Percentiles rank a stretch among this genome's conserved stretches.
phyloP scores from a whole-genome alignment of 1,140 invertebrate genomes.

The Drosophila repletoides region DNA sequence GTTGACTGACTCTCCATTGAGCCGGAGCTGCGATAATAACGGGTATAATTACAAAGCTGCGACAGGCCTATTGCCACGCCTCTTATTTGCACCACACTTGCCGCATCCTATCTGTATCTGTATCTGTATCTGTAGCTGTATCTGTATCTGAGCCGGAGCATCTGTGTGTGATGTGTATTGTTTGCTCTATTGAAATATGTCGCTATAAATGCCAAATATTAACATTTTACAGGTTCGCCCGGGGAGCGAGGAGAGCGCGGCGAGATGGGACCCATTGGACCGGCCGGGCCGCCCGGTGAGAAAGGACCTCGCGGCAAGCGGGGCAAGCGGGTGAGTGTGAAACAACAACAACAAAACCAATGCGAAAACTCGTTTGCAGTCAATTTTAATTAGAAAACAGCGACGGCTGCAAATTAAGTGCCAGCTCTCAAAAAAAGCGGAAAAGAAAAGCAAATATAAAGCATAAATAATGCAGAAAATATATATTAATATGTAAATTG shows the following conservation, averaged over 20 bases:
- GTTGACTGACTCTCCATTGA: slow-evolving; percentile 48
- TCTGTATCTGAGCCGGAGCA: slow-evolving; percentile 10
- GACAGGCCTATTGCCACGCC: slow-evolving; percentile 33
- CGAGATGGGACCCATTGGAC: slow-evolving; percentile 93
- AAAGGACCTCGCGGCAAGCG: slow-evolving; percentile 88
- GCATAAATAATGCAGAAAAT: background rate
- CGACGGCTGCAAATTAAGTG: slow-evolving; percentile 51
- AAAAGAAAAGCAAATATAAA: slow-evolving; percentile 11
- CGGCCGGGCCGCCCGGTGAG: slow-evolving; percentile 86
- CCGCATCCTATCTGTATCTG: background rate
- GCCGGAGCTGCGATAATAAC: slow-evolving; percentile 45
- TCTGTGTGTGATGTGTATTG: slow-evolving; percentile 17
- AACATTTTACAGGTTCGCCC: slow-evolving; percentile 84
- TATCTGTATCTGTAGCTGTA: slow-evolving; percentile 27
- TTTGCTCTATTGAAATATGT: slow-evolving; percentile 62
- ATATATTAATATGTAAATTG: slow-evolving; percentile 76
- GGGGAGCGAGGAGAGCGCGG: slow-evolving; percentile 92
- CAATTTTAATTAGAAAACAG: slow-evolving; percentile 71
- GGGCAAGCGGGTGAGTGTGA: slow-evolving; percentile 88
- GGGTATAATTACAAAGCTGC: slow-evolving; percentile 60
- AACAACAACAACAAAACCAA: slow-evolving; percentile 4
- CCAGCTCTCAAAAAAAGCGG: slow-evolving; percentile 2
- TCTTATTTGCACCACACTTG: slow-evolving; percentile 60
- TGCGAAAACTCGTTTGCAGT: slow-evolving; percentile 63
- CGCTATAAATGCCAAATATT: slow-evolving; percentile 58